Evolutionary conservation across 64 coral and sea anemone species (phyloP).

Genomic region (Stylophora pistillata): DNA sequence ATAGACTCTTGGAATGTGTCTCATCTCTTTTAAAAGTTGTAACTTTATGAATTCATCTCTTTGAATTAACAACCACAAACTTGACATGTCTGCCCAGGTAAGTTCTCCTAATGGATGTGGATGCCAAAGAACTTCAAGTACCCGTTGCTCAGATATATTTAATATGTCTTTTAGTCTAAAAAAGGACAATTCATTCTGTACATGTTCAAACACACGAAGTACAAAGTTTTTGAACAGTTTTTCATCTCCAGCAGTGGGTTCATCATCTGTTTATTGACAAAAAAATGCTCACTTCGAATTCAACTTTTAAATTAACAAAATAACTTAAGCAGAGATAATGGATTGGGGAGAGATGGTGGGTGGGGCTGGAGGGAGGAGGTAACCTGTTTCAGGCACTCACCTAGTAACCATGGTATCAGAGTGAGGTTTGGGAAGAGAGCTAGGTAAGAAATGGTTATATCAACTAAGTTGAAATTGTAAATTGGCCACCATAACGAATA

Average conservation of each 20-base stretch:
- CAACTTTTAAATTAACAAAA: background rate
- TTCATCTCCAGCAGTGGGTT: background rate
- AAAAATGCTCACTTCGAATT: background rate
- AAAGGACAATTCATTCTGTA: slow-evolving; percentile 60
- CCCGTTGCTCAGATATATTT: background rate
- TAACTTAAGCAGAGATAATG: too few species aligned
- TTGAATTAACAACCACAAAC: slow-evolving; percentile 79
- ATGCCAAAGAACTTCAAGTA: slow-evolving; percentile 42
- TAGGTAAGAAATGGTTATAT: too few species aligned
- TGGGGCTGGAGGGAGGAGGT: too few species aligned
- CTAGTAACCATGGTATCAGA: too few species aligned
- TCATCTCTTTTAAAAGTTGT: slow-evolving; percentile 73
- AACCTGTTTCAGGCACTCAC: too few species aligned
- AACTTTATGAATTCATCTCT: slow-evolving; percentile 88
- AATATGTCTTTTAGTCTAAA: slow-evolving; percentile 10
- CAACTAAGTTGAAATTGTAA: too few species aligned
- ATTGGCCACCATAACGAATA: too few species aligned
- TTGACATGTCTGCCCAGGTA: slow-evolving; percentile 68
- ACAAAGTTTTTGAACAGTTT: slow-evolving; percentile 18
- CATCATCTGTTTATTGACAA: background rate
- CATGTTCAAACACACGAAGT: slow-evolving; percentile 45
- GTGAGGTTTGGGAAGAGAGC: too few species aligned
- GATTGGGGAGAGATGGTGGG: too few species aligned
- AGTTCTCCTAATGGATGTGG: slow-evolving; percentile 64
- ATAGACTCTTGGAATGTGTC: slow-evolving; percentile 87